phyloP scores from a whole-genome alignment of 2,797 vertebrate species.

The Fringilla coelebs region DNA sequence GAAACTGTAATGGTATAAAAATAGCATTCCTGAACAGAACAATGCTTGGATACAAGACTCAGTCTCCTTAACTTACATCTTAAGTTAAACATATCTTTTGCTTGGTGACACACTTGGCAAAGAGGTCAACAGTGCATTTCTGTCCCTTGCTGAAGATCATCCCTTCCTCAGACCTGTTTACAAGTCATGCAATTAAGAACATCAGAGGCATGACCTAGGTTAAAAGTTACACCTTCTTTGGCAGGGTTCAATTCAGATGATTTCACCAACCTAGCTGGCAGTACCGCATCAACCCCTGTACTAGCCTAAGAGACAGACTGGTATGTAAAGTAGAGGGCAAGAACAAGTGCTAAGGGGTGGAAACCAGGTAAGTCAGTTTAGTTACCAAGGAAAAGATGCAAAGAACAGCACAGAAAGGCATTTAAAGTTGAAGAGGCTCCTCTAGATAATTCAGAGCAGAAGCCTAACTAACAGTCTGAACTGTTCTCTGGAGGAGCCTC shows the following conservation, averaged over 20 bases:
- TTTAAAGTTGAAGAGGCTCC: conserved; percentile 30
- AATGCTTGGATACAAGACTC: not conserved
- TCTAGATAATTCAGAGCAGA: conserved; percentile 56
- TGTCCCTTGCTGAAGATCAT: not conserved
- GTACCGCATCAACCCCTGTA: not conserved
- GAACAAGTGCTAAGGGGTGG: not conserved
- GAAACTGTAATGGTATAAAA: not conserved
- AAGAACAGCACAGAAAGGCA: conserved; percentile 40
- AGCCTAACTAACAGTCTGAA: conserved; percentile 35
- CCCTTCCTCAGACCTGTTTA: not conserved
- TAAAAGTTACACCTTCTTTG: not conserved
- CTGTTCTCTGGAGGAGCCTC: conserved; percentile 45
- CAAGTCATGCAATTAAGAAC: not conserved
- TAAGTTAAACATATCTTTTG: not conserved
- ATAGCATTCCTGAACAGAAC: not conserved
- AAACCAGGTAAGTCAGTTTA: not conserved
- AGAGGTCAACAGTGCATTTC: not conserved
- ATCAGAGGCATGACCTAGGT: not conserved
- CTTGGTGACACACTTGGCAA: not conserved
- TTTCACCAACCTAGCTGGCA: not conserved
- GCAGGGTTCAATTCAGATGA: not conserved
- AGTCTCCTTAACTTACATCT: not conserved
- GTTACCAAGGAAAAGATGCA: not conserved
- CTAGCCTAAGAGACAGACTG: not conserved
- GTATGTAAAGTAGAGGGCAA: not conserved